Base-by-base conservation (phyloP, 2,113 vertebrate genomes). In the Dromas ardeola region DNA sequence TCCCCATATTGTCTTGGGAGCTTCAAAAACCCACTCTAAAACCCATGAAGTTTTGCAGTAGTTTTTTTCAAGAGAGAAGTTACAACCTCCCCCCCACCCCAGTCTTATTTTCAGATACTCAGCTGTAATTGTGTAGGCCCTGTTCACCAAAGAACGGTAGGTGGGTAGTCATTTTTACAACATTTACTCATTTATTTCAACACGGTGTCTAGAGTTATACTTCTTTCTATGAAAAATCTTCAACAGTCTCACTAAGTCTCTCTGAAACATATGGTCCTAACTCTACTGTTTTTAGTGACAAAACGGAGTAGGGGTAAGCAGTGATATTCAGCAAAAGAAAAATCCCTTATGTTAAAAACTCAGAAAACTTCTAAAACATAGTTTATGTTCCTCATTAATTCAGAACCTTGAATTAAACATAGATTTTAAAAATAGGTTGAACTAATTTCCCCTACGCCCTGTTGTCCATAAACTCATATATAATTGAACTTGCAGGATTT, bases 121-220 rank as follows among this genome's bases (percentile, higher is more conserved):
- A 36, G 29, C 34, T 58, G 20, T 50, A 88, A 73, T 22, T 3
- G 1, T 1, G 3, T 7, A 34, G 72, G 56, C 10, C 23, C n/a
- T 26, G 6, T 8, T 88, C 78, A 73, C 49, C 52, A 40, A 72
- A 53, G 34, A 91, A 77, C 34, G 49, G 70, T 65, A 72, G 63
- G 52, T 3, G 4, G 36, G 30, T 15, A 91, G 40, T 21, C n/a
- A 47, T 77, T 82, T 79, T 61, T 86, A 82, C 73, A 77, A 19
- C 0, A 2, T 72, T 81, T 80, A 58, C 19, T 85, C 49, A 72
- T 81, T 86, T 53, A 69, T 63, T 91, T 82, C 76, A 73, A 88
- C 30, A n/a, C 0, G 0, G 13, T 8, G 1, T 29, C 74, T 58
- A 40, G 34, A 87, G 13, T 38, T 65, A n/a, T 1, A 40, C 13